Evolutionary conservation across 2,113 vertebrate species (phyloP).

Genomic region (Ophiodon elongatus): DNA sequence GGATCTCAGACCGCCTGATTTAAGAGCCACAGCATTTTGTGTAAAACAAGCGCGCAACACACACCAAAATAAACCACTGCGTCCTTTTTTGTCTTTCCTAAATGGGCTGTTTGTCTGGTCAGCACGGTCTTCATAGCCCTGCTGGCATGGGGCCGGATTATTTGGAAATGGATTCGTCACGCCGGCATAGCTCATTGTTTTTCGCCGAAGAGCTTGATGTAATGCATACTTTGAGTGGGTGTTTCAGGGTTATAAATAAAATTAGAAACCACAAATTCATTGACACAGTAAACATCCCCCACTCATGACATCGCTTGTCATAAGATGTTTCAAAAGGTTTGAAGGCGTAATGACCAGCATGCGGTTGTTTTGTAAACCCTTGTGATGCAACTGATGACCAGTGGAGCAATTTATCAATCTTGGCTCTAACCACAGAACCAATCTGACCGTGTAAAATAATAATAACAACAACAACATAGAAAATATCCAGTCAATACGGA

Average conservation of each 20-base stretch:
- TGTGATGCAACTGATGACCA: not conserved
- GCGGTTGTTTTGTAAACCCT: conserved; percentile 15
- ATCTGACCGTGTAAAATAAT: conserved; percentile 29
- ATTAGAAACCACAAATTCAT: conserved; percentile 9
- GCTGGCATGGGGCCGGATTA: not conserved
- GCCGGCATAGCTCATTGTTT: conserved; percentile 16
- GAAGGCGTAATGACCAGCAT: not conserved
- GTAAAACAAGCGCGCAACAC: not conserved
- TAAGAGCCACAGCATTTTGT: not conserved
- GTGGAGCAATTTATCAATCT: conserved; percentile 2
- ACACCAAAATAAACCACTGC: not conserved
- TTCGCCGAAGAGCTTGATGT: not conserved
- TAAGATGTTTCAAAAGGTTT: conserved; percentile 10
- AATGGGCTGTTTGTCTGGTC: not conserved
- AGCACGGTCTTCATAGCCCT: not conserved
- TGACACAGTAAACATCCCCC: conserved; percentile 11
- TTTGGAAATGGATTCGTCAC: conserved; percentile 31
- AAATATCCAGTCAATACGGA: conserved; percentile 21
- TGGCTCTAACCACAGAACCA: conserved; percentile 14
- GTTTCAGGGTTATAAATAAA: conserved; percentile 19
- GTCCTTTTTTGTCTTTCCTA: not conserved
- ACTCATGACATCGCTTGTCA: not conserved
- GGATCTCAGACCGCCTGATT: conserved; percentile 5
- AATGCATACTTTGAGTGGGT: conserved; percentile 14
- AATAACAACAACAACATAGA: conserved; percentile 13